phyloP scores from a whole-genome alignment of 2,113 vertebrate genomes.

The Scomber scombrus region DNA sequence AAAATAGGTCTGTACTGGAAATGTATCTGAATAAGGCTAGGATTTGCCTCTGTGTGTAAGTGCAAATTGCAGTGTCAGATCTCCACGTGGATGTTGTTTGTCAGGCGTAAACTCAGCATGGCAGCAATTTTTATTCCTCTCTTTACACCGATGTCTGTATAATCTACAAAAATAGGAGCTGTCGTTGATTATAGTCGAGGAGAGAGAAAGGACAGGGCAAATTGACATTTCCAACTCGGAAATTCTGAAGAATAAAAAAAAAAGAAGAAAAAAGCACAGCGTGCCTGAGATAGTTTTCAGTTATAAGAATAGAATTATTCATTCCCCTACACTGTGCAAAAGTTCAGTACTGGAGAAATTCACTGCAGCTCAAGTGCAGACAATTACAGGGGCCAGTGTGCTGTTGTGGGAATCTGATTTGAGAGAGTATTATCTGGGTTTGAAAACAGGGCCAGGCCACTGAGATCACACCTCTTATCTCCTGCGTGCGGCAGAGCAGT shows the following conservation, averaged over 20 bases:
- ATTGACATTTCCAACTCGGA: constrained; percentile 76
- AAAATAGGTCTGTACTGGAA: constrained; percentile 82
- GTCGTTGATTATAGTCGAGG: constrained; percentile 75
- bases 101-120: constrained; percentile 78
- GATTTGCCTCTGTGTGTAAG: constrained; percentile 78
- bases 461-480: constrained; percentile 71
- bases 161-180: constrained; percentile 75
- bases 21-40: constrained; percentile 79
- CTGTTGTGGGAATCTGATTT: constrained; percentile 68
- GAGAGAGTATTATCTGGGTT: constrained; percentile 73
- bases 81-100: constrained; percentile 75
- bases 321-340: constrained; percentile 63
- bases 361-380: constrained; percentile 68
- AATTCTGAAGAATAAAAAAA: constrained; percentile 40
- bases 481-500: constrained; percentile 8
- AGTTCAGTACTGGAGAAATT: constrained; percentile 69
- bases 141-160: constrained; percentile 74
- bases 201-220: constrained; percentile 56
- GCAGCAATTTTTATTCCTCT: constrained; percentile 75
- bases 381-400: constrained; percentile 73
- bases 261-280: constrained; percentile 10
- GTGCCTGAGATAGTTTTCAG: constrained; percentile 47
- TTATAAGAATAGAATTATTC: constrained; percentile 75
- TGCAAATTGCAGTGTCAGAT: constrained; percentile 81
- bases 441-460: constrained; percentile 73